Conservation (phyloP, 2,888 invertebrate species). For the Stenichneumon culpator region DNA sequence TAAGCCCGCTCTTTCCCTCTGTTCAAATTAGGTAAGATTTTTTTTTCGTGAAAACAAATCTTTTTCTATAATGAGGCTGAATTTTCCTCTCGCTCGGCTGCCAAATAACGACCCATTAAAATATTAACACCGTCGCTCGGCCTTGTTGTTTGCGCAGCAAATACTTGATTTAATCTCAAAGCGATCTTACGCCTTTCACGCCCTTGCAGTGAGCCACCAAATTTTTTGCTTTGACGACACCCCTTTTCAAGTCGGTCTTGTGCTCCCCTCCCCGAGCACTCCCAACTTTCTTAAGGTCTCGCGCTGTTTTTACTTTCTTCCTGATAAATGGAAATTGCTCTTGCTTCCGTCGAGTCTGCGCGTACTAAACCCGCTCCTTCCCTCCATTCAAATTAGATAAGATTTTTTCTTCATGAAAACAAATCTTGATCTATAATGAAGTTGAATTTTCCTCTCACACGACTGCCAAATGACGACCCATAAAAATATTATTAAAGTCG, state of each 20-base stretch:
- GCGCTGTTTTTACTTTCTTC: conserved; percentile 21
- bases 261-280: not conserved
- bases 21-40: not conserved
- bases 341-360: not conserved
- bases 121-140: not conserved
- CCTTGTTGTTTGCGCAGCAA: conserved; percentile 41
- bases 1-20: not conserved
- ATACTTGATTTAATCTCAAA: conserved; percentile 75
- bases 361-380: too few species aligned
- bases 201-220: too few species aligned
- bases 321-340: not conserved
- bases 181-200: conserved; percentile 72
- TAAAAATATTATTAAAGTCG: not conserved
- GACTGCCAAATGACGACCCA: not conserved
- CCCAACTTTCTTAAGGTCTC: conserved; percentile 9
- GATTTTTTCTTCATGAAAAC: not conserved
- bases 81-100: not conserved
- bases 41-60: not conserved
- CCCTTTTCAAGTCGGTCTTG: conserved; percentile 13
- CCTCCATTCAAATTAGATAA: not conserved
- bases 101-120: not conserved
- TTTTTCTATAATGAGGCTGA: not conserved
- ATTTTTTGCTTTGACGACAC: conserved; percentile 14
- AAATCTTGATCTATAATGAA: not conserved
- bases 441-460: not conserved